Percentiles rank a stretch among this genome's conserved stretches.
phyloP scores from a whole-genome alignment of 2,888 invertebrate genomes.

The Tethea ocularis region DNA sequence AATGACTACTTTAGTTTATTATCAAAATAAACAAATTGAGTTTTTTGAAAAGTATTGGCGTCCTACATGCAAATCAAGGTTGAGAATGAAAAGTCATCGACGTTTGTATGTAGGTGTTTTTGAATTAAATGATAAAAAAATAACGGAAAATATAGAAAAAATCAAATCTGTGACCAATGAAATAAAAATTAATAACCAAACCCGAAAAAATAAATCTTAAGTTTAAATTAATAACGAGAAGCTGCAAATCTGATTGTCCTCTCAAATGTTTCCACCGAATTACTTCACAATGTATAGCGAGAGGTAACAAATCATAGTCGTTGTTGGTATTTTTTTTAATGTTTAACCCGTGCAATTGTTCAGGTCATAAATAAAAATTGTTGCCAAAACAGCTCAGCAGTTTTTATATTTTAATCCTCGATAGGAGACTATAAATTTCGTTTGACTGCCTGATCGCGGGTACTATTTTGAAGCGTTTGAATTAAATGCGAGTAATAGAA shows the following conservation, averaged over 20 bases:
- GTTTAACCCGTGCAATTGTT: constrained; percentile 62
- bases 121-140: too few species aligned
- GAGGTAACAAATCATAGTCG: constrained; percentile 60
- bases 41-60: too few species aligned
- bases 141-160: too few species aligned
- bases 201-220: constrained; percentile 34
- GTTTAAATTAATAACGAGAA: constrained; percentile 33
- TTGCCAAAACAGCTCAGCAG: constrained; percentile 72
- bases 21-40: neutral
- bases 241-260: constrained; percentile 24
- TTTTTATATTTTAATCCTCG: constrained; percentile 76
- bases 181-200: constrained; percentile 32
- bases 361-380: constrained; percentile 70
- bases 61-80: too few species aligned
- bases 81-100: too few species aligned
- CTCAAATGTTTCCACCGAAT: constrained; percentile 32
- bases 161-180: too few species aligned
- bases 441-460: constrained; percentile 61
- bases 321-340: constrained; percentile 49
- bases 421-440: constrained; percentile 63
- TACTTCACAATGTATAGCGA: constrained; percentile 51
- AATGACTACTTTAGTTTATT: neutral
- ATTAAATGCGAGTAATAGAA: too few species aligned
- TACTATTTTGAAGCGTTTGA: neutral
- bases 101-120: too few species aligned